Base-by-base conservation (phyloP, 2,113 vertebrate species). In the Chrysochloris asiatica region DNA sequence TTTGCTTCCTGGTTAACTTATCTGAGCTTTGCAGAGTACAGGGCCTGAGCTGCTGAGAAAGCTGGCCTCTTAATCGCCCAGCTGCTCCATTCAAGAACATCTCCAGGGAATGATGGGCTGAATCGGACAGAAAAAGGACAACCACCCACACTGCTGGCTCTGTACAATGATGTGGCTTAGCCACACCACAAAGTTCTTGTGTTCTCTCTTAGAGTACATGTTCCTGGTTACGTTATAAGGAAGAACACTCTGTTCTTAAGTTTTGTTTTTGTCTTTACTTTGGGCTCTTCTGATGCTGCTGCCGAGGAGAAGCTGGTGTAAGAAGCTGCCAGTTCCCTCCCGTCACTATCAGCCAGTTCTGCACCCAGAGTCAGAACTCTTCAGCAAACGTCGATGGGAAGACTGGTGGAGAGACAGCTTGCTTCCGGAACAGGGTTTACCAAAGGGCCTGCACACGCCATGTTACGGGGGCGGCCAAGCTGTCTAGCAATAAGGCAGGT, bases 341-440 rank as follows among this genome's bases (percentile, higher is more conserved):
- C 0, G 2, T 50, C 0, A 10, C 54, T 33, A 36, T 43, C 8
- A 84, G 52, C 36, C 80, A 10, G 38, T 36, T 90, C 79, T 38
- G 77, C 16, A 8, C 33, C 47, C 54, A 48, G 36, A 76, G 83
- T 59, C 90, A 84, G 89, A 81, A 63, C 81, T 67, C 59, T 61
- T 59, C 8, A n/a, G 0, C 86, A 75, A 38, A 41, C 17, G 82
- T 9, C 9, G 83, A 59, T 0, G 12, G 83, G 56, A 47, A 77
- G 79, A 10, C 52, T 7, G 69, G 85, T 7, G 69, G 52, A 8
- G 81, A 22, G 61, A 47, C 93, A 94, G 94, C 88, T 91, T 86
- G 94, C 93, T 92, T 94, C 95, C 22, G 26, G 93, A 91, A 95
- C 78, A 91, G 91, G 81, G 48, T 33, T 94, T 61, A 73, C 88